These are phyloP conservation scores for Rhinophrynus dorsalis DNA, from an alignment of 2,797 vertebrate species.

Conservation along the genomic window DNA sequence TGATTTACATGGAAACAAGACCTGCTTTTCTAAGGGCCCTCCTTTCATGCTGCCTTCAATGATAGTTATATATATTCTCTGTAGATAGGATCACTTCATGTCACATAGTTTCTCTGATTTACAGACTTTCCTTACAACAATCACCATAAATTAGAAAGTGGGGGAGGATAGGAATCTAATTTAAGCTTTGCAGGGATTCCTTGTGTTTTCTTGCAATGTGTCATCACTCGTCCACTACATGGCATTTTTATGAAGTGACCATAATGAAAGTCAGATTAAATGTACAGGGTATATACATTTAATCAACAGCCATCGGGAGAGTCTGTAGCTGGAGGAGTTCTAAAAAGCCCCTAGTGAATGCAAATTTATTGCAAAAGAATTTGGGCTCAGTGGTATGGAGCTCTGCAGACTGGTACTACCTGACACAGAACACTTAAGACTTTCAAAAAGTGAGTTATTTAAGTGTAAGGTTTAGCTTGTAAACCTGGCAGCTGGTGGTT, in stretches of 20 bases:
- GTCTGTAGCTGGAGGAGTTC: conserved; percentile 65
- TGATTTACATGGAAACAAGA: conserved; percentile 94
- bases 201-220: conserved; percentile 79
- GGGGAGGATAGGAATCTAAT: conserved; percentile 75
- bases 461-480: conserved; percentile 74
- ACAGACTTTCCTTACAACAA: conserved; percentile 83
- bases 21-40: conserved; percentile 79
- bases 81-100: conserved; percentile 87
- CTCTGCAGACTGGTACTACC: conserved; percentile 81
- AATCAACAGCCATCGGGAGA: conserved; percentile 69
- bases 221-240: conserved; percentile 85
- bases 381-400: conserved; percentile 62
- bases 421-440: conserved; percentile 82
- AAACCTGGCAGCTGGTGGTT: conserved; percentile 78
- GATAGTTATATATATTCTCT: conserved; percentile 83
- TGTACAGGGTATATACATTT: conserved; percentile 73
- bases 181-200: conserved; percentile 91
- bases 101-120: conserved; percentile 93
- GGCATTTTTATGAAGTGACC: conserved; percentile 98
- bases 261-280: conserved; percentile 98
- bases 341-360: conserved; percentile 68
- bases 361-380: conserved; percentile 78
- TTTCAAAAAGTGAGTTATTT: conserved; percentile 77
- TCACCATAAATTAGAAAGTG: conserved; percentile 83
- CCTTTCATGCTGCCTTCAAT: conserved; percentile 81